Evolutionary conservation across 2,113 vertebrate species (phyloP).

Genomic region (Lagenorhynchus albirostris): DNA sequence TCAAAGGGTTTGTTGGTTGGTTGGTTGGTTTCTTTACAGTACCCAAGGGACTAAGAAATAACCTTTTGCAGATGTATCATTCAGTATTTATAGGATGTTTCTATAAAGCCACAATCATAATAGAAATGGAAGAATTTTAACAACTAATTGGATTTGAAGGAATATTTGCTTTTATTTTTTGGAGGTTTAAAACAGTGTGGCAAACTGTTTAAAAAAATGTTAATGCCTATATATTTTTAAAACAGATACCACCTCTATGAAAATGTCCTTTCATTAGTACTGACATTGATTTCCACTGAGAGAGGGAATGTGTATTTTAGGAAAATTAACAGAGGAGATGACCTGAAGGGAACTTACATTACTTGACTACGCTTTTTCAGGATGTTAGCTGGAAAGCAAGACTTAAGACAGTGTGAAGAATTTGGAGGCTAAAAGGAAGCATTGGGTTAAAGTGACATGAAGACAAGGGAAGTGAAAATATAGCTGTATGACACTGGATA

Average conservation of each 20-base stretch:
- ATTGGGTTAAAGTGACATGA: not conserved
- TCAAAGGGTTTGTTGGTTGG: not conserved
- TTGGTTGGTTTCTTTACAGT: not conserved
- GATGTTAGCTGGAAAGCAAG: not conserved
- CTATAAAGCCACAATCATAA: not conserved
- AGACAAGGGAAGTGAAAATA: not conserved
- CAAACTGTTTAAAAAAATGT: not conserved
- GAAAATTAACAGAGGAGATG: not conserved
- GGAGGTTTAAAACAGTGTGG: not conserved
- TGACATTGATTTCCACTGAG: not conserved
- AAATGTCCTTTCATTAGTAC: not conserved
- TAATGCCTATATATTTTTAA: not conserved
- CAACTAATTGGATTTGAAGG: not conserved
- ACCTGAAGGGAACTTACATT: not conserved
- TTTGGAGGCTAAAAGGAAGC: not conserved
- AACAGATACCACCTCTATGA: not conserved
- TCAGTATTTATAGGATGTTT: not conserved
- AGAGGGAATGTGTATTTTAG: not conserved
- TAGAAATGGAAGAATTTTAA: not conserved
- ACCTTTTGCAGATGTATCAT: not conserved
- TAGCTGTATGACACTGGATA: not conserved
- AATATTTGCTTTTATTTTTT: not conserved
- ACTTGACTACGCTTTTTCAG: not conserved
- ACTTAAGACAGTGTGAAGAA: not conserved
- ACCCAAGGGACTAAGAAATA: not conserved